Evolutionary conservation across 2,888 invertebrate species (phyloP).

Genomic region (Drosophila anceps): DNA sequence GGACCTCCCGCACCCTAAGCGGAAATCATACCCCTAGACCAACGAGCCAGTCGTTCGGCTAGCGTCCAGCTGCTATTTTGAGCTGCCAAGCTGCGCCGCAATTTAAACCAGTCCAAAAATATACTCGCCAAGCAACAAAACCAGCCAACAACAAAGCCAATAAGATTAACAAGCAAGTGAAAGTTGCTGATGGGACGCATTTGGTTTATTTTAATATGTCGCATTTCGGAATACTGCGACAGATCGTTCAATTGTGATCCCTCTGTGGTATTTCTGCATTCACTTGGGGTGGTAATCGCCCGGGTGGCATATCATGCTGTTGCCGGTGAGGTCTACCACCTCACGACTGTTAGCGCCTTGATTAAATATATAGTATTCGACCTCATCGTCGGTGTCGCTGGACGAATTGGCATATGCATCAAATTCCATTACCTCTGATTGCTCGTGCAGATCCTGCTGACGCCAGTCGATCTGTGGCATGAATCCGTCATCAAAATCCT

Average conservation of each 20-base stretch:
- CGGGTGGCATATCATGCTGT: neutral
- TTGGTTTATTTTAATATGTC: neutral
- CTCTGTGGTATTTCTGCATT: neutral
- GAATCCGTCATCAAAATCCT: neutral
- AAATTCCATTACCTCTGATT: neutral
- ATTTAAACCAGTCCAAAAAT: constrained; percentile 15
- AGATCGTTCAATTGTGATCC: neutral
- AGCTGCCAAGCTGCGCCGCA: neutral
- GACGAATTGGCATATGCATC: neutral
- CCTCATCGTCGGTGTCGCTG: neutral
- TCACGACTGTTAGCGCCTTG: neutral
- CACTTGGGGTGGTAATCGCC: neutral
- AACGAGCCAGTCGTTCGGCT: constrained; percentile 78
- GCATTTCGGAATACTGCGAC: no score
- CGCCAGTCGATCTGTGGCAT: no score
- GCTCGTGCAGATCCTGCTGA: neutral
- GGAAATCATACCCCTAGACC: constrained; percentile 86
- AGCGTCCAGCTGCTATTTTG: neutral
- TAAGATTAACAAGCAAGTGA: constrained; percentile 22
- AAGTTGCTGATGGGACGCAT: constrained; percentile 28
- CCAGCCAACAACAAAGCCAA: neutral
- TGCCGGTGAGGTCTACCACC: neutral
- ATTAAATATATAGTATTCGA: neutral
- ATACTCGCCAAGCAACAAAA: constrained; percentile 14
- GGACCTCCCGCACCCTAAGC: constrained; percentile 86